Base-by-base conservation (phyloP, 2,113 vertebrate genomes). In the Rhynchopsitta pachyrhyncha region DNA sequence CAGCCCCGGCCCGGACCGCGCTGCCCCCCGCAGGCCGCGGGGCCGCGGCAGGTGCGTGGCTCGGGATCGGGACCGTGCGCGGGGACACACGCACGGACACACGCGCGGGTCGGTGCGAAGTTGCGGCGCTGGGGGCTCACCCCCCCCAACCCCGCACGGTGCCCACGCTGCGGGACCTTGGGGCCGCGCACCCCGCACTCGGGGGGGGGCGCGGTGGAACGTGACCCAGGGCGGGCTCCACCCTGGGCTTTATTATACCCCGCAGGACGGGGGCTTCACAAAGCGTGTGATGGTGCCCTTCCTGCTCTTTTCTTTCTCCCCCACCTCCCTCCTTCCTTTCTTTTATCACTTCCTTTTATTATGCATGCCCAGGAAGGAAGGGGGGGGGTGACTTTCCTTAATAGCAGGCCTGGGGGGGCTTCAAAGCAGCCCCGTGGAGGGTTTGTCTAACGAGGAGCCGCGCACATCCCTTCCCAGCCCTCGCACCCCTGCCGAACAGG, bases 341-440 rank as follows among this genome's bases (percentile, higher is more conserved):
- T 82, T 90, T 96, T 96, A 93, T 94, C 93, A 64, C 92, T 95
- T 93, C 93, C 90, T 91, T 96, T 96, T 96, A 94, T 96, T 84
- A 93, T 95, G 89, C 91, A 83, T 82, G 79, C 93, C 95, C 88
- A 73, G 92, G 91, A 90, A 92, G 93, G 89, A 92, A 87, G 69
- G 50, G 28, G 81, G 81, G 68, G 57, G 22, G 13, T 16, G 57
- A 71, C 83, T 93, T 82, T 41, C 10, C 85, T 93, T 78, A 82
- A 92, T 70, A 63, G 91, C 82, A 44, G 75, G 67, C 59, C 75
- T 24, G 81, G 39, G 82, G 75, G 75, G 62, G 74, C 27, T 92
- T 94, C 90, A 39, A 82, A 95, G 88, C 79, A 74, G 77, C 77
- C 86, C 88, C 77, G 2, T 7, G 37, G 86, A 62, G 91, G 89